Conservation (phyloP, 2,113 vertebrate genomes). For the Nanorana parkeri region DNA sequence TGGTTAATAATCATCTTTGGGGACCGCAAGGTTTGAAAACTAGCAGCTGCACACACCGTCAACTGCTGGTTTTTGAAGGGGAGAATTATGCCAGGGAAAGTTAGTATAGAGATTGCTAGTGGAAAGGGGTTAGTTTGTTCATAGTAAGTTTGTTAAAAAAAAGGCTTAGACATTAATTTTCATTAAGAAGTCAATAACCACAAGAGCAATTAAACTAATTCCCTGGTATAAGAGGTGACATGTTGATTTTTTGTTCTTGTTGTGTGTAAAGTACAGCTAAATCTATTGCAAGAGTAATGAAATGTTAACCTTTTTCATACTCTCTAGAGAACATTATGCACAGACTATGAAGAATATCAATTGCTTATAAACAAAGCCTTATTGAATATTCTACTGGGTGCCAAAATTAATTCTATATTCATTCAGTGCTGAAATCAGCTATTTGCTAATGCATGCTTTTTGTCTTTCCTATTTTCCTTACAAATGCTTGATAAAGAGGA, state of each 20-base stretch:
- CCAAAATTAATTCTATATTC: conserved; percentile 57
- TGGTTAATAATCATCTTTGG: too few relatives aligned
- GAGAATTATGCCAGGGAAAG: too few relatives aligned
- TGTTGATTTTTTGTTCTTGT: conserved; percentile 62
- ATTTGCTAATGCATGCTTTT: conserved; percentile 44
- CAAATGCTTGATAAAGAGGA: conserved; percentile 1
- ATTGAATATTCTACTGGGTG: conserved; percentile 55
- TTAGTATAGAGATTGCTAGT: too few relatives aligned
- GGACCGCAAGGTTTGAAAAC: too few relatives aligned
- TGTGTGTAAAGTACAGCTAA: conserved; percentile 67
- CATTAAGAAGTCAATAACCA: conserved; percentile 65
- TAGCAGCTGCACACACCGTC: too few relatives aligned
- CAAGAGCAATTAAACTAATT: conserved; percentile 67
- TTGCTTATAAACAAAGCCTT: conserved; percentile 60
- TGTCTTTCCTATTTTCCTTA: conserved; percentile 10
- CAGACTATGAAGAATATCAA: conserved; percentile 59
- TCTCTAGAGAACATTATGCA: conserved; percentile 60
- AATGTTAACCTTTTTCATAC: conserved; percentile 66
- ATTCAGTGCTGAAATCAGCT: conserved; percentile 52
- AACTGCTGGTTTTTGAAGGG: too few relatives aligned
- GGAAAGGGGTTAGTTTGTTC: too few relatives aligned
- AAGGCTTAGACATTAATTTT: conserved; percentile 66
- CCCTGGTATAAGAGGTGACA: conserved; percentile 61
- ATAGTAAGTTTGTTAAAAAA: neutral
- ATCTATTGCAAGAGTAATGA: conserved; percentile 66